A percentile compares a stretch with the other conserved stretches of the same genome.
phyloP scores from a whole-genome alignment of 2,888 invertebrate species.

The Lithophane ornitopus region DNA sequence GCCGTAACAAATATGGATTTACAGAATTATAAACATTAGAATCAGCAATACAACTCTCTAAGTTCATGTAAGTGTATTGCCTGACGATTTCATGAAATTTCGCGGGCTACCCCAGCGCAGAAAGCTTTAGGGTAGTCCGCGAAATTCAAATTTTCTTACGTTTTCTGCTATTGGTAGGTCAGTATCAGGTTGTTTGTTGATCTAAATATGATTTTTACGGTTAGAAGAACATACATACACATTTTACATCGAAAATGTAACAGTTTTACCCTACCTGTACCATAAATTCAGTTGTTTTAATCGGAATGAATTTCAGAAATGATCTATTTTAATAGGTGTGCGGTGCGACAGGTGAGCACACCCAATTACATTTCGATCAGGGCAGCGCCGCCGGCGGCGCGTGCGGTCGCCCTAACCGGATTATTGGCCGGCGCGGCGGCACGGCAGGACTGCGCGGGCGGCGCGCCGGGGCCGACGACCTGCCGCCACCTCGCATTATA shows the following conservation, averaged over 20 bases:
- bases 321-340: conserved; percentile 70
- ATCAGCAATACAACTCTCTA: no score
- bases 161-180: no score
- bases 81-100: no score
- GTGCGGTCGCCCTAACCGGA: conserved; percentile 85
- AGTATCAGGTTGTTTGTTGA: no score
- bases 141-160: no score
- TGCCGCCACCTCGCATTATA: conserved; percentile 63
- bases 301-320: conserved; percentile 52
- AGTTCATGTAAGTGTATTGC: no score
- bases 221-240: not conserved
- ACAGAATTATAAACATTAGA: no score
- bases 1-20: no score
- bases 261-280: not conserved
- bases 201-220: no score
- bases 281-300: conserved; percentile 14
- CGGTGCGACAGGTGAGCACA: conserved; percentile 81
- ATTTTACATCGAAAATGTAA: not conserved
- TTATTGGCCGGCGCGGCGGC: conserved; percentile 77
- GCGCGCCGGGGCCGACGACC: conserved; percentile 62
- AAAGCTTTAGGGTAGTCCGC: no score
- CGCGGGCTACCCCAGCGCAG: no score
- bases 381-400: conserved; percentile 77
- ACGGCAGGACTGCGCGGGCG: conserved; percentile 55
- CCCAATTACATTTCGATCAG: conserved; percentile 88